Evolutionary conservation across 2,113 vertebrate genomes (phyloP), one percentile per base, ranked within the genome.

Genomic region (Zosterops lateralis): DNA sequence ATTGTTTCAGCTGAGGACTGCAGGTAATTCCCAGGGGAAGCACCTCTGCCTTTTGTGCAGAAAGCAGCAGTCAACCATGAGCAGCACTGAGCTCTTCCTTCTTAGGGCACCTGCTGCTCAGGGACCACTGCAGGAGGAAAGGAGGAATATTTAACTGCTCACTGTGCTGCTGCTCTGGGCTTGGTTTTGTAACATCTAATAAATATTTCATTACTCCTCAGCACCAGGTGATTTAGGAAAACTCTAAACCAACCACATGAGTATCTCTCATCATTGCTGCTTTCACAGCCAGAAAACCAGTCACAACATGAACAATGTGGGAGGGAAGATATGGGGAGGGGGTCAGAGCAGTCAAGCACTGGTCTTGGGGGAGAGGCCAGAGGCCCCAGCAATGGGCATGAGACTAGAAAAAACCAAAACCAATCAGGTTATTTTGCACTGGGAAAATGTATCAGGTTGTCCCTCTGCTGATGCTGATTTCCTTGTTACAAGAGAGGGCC

Each of bases 131-230:
- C 61, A 45, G 61, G 44, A 93, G 12, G 24, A 96, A 90, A 68
- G 58, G 34, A 92, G 31, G 36, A 97, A 88, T 75, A 95, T 84
- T 95, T 92, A 87, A 90, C 78, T 92, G 79, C 92, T 74, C 93
- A 62, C 91, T 34, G 20, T 83, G 89, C 67, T 64, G 73, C 15
- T 91, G 36, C 64, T 95, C 95, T 79, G 77, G 51, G 93, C 73
- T 96, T 95, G 73, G 87, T 94, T 97, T 95, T 80, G 70, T 96
- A 96, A 95, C 84, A 60, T 38, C 80, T 58, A 95, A 93, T 96
- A 94, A 96, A 97, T 95, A 92, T 95, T 98, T 97, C 93, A 97
- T 90, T 96, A 48, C 54, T 83, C 80, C 75, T 89, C 86, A 87
- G 77, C 50, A 97, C 66, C 81, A 88, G 74, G 89, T 87, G 80